Evolutionary conservation across 1,140 invertebrate species (phyloP).

Genomic region (Lasaia peninsularis): DNA sequence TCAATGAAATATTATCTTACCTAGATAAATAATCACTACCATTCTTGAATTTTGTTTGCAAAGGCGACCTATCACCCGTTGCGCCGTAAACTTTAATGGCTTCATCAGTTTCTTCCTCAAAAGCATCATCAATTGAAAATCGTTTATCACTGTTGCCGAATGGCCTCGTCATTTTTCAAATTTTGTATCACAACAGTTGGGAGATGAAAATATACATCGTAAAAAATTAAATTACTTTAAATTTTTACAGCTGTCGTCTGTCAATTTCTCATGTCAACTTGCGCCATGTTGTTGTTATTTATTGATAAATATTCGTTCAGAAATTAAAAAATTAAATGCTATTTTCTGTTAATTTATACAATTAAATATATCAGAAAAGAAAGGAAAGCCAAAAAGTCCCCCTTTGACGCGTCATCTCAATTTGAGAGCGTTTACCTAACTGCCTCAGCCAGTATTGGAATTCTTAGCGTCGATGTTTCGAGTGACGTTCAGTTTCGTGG

Average conservation of each 20-base stretch:
- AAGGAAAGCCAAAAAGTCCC: too few species aligned
- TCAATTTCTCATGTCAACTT: slow-evolving; percentile 69
- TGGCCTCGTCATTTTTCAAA: slow-evolving; percentile 66
- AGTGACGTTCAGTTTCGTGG: too few species aligned
- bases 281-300: slow-evolving; percentile 61
- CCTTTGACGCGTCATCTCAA: too few species aligned
- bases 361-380: too few species aligned
- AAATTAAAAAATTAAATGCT: slow-evolving; percentile 17
- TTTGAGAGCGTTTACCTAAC: too few species aligned
- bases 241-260: slow-evolving; percentile 70
- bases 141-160: slow-evolving; percentile 77
- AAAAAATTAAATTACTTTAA: slow-evolving; percentile 37
- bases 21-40: slow-evolving; percentile 61
- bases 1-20: slow-evolving; percentile 29
- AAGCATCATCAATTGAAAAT: slow-evolving; percentile 90
- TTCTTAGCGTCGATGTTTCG: too few species aligned
- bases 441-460: too few species aligned
- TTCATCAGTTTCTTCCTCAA: slow-evolving; percentile 89
- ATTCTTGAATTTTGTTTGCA: slow-evolving; percentile 73
- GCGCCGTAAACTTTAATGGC: slow-evolving; percentile 87
- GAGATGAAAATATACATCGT: slow-evolving; percentile 62
- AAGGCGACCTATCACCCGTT: slow-evolving; percentile 79
- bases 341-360: too few species aligned
- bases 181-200: slow-evolving; percentile 42
- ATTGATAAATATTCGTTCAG: slow-evolving; percentile 25